These are phyloP conservation scores for Sandelia bainsii DNA, from an alignment of 2,797 vertebrate genomes.

Conservation along the genomic window DNA sequence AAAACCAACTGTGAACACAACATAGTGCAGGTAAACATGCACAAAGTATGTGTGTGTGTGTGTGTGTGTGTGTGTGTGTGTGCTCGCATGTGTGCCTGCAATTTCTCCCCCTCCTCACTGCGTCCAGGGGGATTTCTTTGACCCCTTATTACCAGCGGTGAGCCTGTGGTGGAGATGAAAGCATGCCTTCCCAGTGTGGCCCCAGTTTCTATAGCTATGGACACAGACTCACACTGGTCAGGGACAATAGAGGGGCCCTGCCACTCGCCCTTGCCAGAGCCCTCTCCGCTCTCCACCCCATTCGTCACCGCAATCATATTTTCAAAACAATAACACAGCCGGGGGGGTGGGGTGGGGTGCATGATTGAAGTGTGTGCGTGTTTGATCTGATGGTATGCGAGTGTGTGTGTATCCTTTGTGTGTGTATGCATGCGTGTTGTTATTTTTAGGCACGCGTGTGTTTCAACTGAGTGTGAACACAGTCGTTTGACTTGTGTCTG, in stretches of 20 bases:
- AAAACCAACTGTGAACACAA: background rate
- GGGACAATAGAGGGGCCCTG: constrained; percentile 86
- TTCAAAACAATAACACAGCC: constrained; percentile 85
- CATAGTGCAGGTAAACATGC: constrained; percentile 56
- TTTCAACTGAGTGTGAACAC: constrained; percentile 72
- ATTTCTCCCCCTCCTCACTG: constrained; percentile 33
- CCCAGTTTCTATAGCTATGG: constrained; percentile 92
- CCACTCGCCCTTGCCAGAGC: constrained; percentile 79
- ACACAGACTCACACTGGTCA: constrained; percentile 87
- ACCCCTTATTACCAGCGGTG: constrained; percentile 86
- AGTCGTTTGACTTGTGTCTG: constrained; percentile 68
- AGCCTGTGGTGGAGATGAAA: constrained; percentile 91
- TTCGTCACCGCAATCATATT: constrained; percentile 85
- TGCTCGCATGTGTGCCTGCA: constrained; percentile 45
- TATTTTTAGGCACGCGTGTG: constrained; percentile 75
- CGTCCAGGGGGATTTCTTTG: constrained; percentile 82
- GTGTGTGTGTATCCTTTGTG: constrained; percentile 33
- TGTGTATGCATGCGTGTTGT: constrained; percentile 41
- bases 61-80: constrained; percentile 27
- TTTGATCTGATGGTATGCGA: constrained; percentile 75
- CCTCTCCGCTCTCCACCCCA: constrained; percentile 75
- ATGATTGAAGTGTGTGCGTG: constrained; percentile 75
- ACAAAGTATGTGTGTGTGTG: constrained; percentile 27
- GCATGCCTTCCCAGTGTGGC: constrained; percentile 88
- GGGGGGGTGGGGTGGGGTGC: constrained; percentile 45